Evolutionary conservation across 2,888 invertebrate genomes (phyloP), one percentile per base, ranked within the genome.

Genomic region (Aromia moschata): DNA sequence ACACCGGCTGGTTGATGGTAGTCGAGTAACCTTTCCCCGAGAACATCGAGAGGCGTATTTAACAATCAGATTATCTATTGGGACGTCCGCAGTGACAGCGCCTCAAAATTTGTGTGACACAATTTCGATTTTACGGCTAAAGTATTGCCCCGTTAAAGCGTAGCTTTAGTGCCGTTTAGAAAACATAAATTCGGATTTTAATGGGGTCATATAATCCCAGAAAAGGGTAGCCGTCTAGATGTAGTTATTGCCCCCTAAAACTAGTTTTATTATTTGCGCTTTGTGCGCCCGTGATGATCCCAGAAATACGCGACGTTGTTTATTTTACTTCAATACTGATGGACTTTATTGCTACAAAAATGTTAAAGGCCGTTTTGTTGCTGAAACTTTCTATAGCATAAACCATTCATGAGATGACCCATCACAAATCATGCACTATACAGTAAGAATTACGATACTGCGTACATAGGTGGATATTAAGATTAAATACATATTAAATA

Each of bases 61-160:
- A 38, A 15, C 41, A 18, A 41, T 41, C 41, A 17, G 41, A 17
- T 41, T 41, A 41, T 41, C 41, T 41, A n/a, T 16, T 41, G 41
- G 11, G 41, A 41, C 41, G 11, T 18, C 12, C 18, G 17, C 10
- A 41, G 18, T 41, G 41, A 41, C 41, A 41, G 17, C 9, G n/a
- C 11, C n/a, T 41, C 41, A 41, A 41, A n/a, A 41, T 41, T 20
- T 41, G 41, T 41, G 41, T 18, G 41, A 41, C 41, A 16, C 18
- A 18, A n/a, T 5, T n/a, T 41, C 12, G 41, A 41, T 18, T 41
- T 41, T 41, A 20, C 17, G 2, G 15, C n/a, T 18, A 12, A 41
- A 41, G 18, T 41, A 41, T 20, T 2, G n/a, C n/a, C 2, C 41
- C 41, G 12, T 41, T 18, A 41, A 41, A 41, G 18, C 18, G 18